phyloP scores from a whole-genome alignment of 2,797 vertebrate genomes.

The Lagodon rhomboides region DNA sequence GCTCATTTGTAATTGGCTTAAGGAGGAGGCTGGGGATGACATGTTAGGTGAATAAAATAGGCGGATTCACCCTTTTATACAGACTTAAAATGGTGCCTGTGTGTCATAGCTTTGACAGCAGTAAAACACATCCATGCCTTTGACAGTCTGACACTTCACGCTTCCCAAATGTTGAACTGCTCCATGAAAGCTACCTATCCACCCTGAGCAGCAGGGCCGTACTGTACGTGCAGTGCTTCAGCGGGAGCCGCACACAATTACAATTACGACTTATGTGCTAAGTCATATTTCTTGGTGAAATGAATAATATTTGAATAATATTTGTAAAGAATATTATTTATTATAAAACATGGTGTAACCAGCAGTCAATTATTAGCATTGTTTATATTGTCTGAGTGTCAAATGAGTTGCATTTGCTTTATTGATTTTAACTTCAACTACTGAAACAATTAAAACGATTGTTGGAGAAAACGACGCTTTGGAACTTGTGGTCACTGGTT shows the following conservation, averaged over 20 bases:
- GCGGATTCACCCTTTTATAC: slow-evolving; percentile 1
- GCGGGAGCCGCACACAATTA: slow-evolving; percentile 42
- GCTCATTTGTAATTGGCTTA: slow-evolving; percentile 12
- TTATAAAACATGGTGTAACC: slow-evolving; percentile 39
- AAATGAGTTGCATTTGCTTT: slow-evolving; percentile 15
- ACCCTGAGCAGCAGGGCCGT: slow-evolving; percentile 49
- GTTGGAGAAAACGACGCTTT: slow-evolving; percentile 21
- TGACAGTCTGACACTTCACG: slow-evolving; percentile 40
- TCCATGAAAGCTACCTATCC: slow-evolving; percentile 41
- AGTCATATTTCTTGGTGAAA: slow-evolving; percentile 43
- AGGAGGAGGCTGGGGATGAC: neutral
- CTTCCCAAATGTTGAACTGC: slow-evolving; percentile 50
- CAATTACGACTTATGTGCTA: slow-evolving; percentile 27
- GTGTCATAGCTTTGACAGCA: slow-evolving; percentile 46
- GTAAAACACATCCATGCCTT: slow-evolving; percentile 49
- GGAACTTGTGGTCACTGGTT: neutral
- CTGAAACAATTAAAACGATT: slow-evolving; percentile 55
- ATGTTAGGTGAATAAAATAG: neutral
- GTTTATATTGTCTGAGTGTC: slow-evolving; percentile 32
- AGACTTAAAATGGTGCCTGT: slow-evolving; percentile 44
- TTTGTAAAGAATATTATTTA: slow-evolving; percentile 61
- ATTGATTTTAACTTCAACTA: slow-evolving; percentile 20
- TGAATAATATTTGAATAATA: slow-evolving; percentile 38
- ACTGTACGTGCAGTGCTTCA: slow-evolving; percentile 60
- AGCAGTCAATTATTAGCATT: slow-evolving; percentile 21